phyloP scores from a whole-genome alignment of 1,140 invertebrate genomes.

The Tribolium castaneum region DNA sequence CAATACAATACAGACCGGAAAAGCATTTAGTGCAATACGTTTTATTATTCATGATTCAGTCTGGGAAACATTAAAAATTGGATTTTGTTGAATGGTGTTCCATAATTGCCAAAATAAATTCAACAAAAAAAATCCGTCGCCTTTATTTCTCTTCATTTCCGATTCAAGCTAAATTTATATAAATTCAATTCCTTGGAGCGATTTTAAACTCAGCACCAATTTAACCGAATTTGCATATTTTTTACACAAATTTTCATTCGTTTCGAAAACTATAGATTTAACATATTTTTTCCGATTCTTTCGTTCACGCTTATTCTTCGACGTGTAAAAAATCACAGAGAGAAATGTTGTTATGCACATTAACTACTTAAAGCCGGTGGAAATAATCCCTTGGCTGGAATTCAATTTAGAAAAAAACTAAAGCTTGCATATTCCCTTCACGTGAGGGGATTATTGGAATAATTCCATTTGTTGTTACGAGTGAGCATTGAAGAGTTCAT shows the following conservation, averaged over 20 bases:
- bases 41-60: too few species aligned
- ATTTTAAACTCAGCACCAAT: slow-evolving; percentile 39
- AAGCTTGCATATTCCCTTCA: not conserved
- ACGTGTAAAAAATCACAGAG: not conserved
- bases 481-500: slow-evolving; percentile 40
- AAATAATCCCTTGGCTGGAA: slow-evolving; percentile 1
- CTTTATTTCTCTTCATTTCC: slow-evolving; percentile 16
- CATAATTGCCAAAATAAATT: too few species aligned
- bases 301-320: not conserved
- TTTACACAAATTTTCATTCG: slow-evolving; percentile 39
- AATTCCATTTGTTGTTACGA: slow-evolving; percentile 38
- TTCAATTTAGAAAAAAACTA: slow-evolving; percentile 1
- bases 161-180: slow-evolving; percentile 40
- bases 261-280: slow-evolving; percentile 28
- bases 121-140: not conserved
- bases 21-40: too few species aligned
- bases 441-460: slow-evolving; percentile 35
- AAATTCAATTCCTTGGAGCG: slow-evolving; percentile 39
- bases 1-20: too few species aligned
- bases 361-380: not conserved
- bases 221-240: slow-evolving; percentile 40
- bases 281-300: slow-evolving; percentile 23
- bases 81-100: too few species aligned
- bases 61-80: too few species aligned
- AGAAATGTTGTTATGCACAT: slow-evolving; percentile 8